phyloP scores from a whole-genome alignment of 1,140 invertebrate species.

The Pseudomyrmex cubaensis region DNA sequence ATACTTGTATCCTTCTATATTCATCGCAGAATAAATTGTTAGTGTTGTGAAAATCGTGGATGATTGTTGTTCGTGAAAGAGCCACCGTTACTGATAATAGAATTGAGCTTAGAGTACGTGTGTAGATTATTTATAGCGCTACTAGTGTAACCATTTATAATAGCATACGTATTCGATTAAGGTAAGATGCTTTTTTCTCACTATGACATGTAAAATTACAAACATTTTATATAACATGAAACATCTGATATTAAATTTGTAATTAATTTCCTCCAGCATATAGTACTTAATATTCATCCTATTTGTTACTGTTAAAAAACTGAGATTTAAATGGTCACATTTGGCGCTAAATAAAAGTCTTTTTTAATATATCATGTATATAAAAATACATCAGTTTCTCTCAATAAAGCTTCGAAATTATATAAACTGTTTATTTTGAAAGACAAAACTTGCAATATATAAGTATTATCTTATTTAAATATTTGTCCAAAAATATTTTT shows the following conservation, averaged over 20 bases:
- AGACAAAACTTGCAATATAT: neutral
- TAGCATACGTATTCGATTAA: slow-evolving; percentile 53
- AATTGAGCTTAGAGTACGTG: slow-evolving; percentile 38
- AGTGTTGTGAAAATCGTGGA: slow-evolving; percentile 40
- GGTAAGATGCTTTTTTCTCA: slow-evolving; percentile 8
- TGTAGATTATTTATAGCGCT: slow-evolving; percentile 44
- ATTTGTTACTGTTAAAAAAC: slow-evolving; percentile 8
- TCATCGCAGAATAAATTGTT: slow-evolving; percentile 38
- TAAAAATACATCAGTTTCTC: neutral
- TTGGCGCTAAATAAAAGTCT: slow-evolving; percentile 14
- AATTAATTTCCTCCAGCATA: slow-evolving; percentile 1
- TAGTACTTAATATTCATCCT: slow-evolving; percentile 7
- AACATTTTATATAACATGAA: neutral
- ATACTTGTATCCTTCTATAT: slow-evolving; percentile 22
- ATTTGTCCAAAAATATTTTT: neutral
- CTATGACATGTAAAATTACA: slow-evolving; percentile 1
- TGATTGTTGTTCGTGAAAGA: slow-evolving; percentile 46
- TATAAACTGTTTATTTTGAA: slow-evolving; percentile 43
- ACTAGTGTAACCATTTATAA: slow-evolving; percentile 49
- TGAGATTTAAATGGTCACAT: slow-evolving; percentile 31
- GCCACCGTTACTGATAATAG: slow-evolving; percentile 24
- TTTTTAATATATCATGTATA: slow-evolving; percentile 25
- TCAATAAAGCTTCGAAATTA: slow-evolving; percentile 12
- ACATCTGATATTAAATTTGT: too few species aligned
- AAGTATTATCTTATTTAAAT: neutral